A percentile compares a stretch with the other conserved stretches of the same genome.
These are phyloP conservation scores for Parelbella ahira DNA, from an alignment of 2,888 invertebrate genomes.

Conservation along the genomic window DNA sequence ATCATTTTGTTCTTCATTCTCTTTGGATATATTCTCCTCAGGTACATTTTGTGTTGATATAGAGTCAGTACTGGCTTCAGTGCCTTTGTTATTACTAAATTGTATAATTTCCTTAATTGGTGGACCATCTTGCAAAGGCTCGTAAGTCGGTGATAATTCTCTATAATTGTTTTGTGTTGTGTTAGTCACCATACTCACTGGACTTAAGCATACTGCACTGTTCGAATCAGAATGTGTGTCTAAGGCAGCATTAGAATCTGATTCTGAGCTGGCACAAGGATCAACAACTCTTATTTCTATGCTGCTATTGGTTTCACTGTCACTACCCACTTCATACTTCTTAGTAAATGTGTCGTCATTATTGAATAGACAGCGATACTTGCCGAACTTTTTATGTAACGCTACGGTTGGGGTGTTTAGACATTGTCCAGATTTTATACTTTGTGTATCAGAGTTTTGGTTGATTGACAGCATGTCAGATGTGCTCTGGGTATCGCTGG, in stretches of 20 bases:
- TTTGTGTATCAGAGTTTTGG: conserved; percentile 36
- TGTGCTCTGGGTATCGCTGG: conserved; percentile 27
- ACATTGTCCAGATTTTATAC: conserved; percentile 42
- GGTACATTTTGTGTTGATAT: conserved; percentile 1
- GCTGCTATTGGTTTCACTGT: conserved; percentile 75
- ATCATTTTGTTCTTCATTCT: conserved; percentile 4
- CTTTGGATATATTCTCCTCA: conserved; percentile 5
- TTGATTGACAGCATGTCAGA: conserved; percentile 24
- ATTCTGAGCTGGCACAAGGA: conserved; percentile 69
- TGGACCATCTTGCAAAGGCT: conserved; percentile 3
- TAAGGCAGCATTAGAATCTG: conserved; percentile 68
- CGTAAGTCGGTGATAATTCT: conserved; percentile 53
- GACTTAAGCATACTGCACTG: conserved; percentile 51
- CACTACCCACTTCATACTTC: conserved; percentile 69
- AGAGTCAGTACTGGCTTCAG: not conserved
- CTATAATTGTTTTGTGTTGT: conserved; percentile 41
- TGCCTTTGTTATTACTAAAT: not conserved
- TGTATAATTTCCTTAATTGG: not conserved
- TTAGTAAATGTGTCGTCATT: conserved; percentile 57
- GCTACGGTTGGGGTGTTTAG: conserved; percentile 44
- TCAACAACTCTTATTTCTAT: conserved; percentile 66
- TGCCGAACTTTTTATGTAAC: conserved; percentile 80
- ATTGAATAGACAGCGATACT: conserved; percentile 74
- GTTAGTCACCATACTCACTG: conserved; percentile 42
- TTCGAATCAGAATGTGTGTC: conserved; percentile 61